Evolutionary conservation across 1,140 invertebrate genomes (phyloP).

Genomic region (Drosophila murphyi): DNA sequence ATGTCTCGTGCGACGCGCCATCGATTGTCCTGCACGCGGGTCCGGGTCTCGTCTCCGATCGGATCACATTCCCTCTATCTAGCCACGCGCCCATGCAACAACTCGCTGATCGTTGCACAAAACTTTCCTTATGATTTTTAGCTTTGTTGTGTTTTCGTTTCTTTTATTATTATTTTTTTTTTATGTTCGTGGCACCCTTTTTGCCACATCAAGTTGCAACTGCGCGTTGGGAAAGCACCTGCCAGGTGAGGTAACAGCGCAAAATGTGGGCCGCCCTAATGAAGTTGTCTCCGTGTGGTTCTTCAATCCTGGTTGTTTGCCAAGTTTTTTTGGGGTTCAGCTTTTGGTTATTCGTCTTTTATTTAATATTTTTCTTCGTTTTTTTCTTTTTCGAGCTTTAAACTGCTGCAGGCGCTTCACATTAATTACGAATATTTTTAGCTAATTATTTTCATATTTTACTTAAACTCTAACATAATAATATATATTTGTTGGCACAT

Average conservation of each 20-base stretch:
- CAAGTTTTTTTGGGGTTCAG: conserved; percentile 2
- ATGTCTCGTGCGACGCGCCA: conserved; percentile 61
- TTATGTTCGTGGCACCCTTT: conserved; percentile 13
- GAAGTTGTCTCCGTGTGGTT: conserved; percentile 60
- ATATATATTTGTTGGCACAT: conserved; percentile 6
- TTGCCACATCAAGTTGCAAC: conserved; percentile 30
- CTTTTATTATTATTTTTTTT: background rate
- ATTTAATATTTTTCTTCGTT: conserved; percentile 26
- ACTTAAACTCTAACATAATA: conserved; percentile 39
- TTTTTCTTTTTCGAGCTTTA: background rate
- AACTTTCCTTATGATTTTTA: conserved; percentile 68
- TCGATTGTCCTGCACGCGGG: conserved; percentile 55
- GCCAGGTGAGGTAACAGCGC: conserved; percentile 29
- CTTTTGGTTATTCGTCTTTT: conserved; percentile 34
- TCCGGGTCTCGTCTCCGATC: conserved; percentile 19
- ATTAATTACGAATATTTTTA: conserved; percentile 56
- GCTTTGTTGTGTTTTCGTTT: conserved; percentile 10
- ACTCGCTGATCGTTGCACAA: conserved; percentile 14
- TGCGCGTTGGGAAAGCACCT: conserved; percentile 52
- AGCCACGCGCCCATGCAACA: conserved; percentile 9
- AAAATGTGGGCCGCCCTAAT: conserved; percentile 76
- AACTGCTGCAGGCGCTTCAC: conserved; percentile 43
- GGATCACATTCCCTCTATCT: background rate
- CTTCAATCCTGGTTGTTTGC: background rate
- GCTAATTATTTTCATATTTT: conserved; percentile 65